Evolutionary conservation across 2,113 vertebrate species (phyloP).

Genomic region (Tautogolabrus adspersus): DNA sequence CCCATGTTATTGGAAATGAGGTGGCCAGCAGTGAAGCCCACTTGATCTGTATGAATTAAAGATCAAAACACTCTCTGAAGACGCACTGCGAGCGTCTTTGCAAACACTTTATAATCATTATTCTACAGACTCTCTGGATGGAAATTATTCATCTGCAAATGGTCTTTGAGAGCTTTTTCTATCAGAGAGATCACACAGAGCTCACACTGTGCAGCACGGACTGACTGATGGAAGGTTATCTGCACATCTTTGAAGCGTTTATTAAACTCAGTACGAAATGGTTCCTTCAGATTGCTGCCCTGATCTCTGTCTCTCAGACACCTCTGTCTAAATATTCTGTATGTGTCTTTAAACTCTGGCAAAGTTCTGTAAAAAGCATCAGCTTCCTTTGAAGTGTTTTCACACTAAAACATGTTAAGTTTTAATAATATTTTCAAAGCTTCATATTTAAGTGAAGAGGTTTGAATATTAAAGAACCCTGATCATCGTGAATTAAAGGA

Average conservation of each 20-base stretch:
- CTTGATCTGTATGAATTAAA: constrained; percentile 9
- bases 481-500: not conserved
- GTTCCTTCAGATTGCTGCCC: not conserved
- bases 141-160: not conserved
- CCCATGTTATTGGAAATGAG: not conserved
- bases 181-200: not conserved
- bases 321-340: not conserved
- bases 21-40: not conserved
- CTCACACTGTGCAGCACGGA: not conserved
- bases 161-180: not conserved
- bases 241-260: not conserved
- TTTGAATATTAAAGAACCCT: not conserved
- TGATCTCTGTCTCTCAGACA: not conserved
- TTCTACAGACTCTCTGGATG: not conserved
- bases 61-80: not conserved
- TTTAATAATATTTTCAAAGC: not conserved
- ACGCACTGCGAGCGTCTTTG: not conserved
- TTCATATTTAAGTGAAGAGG: not conserved
- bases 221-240: not conserved
- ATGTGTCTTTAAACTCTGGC: not conserved
- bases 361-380: not conserved
- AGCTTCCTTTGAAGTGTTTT: not conserved
- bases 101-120: constrained; percentile 2
- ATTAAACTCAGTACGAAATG: not conserved
- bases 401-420: not conserved